Evolutionary conservation across 2,888 invertebrate species (phyloP).

Genomic region (Limnephilus rhombicus): DNA sequence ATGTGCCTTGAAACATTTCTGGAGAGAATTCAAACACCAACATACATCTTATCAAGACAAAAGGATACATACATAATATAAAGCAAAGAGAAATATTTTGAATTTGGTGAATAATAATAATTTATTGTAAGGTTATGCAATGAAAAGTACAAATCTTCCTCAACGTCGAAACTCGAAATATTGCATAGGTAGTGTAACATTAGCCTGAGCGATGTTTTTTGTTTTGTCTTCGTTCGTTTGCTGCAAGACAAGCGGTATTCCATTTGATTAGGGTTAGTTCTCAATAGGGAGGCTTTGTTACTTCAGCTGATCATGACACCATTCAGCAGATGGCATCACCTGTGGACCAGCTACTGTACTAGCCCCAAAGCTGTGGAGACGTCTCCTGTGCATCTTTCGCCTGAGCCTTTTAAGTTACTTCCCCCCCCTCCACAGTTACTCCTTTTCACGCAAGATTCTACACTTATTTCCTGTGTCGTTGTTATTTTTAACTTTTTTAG

Average conservation of each 20-base stretch:
- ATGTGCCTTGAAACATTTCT: not conserved
- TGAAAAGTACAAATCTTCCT: not conserved
- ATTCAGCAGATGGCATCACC: not conserved
- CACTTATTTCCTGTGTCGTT: conserved; percentile 30
- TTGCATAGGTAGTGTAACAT: not conserved
- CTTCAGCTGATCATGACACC: not conserved
- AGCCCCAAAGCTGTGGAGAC: not conserved
- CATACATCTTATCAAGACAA: not conserved
- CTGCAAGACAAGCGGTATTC: not conserved
- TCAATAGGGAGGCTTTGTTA: conserved; percentile 13
- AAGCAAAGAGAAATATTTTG: not conserved
- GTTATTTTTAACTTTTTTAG: conserved; percentile 38
- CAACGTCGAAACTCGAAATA: not conserved
- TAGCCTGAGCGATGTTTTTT: not conserved
- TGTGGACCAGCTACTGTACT: not conserved
- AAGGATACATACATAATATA: not conserved
- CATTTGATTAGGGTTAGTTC: conserved; percentile 19
- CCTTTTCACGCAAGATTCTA: not conserved
- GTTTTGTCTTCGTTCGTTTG: conserved; percentile 29
- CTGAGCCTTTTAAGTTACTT: not conserved
- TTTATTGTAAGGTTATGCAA: not conserved
- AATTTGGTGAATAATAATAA: not conserved
- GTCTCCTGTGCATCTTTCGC: not conserved
- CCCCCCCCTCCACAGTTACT: not conserved
- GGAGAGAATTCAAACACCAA: not conserved